phyloP scores from a whole-genome alignment of 2,888 invertebrate genomes.

The Lasioglossum morio region DNA sequence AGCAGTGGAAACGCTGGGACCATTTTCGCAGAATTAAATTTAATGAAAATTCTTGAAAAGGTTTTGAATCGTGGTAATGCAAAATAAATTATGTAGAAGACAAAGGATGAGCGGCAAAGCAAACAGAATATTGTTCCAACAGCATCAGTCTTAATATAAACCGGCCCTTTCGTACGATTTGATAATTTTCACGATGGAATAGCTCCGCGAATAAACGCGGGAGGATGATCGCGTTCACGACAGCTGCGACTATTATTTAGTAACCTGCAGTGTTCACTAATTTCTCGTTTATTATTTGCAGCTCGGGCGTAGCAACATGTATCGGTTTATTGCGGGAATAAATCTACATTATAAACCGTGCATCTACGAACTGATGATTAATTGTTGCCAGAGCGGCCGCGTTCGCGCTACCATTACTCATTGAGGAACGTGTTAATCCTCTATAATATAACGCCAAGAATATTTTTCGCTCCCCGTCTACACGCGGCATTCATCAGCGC shows the following conservation, averaged over 20 bases:
- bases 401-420: slow-evolving; percentile 49
- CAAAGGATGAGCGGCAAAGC: neutral
- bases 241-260: slow-evolving; percentile 22
- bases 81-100: neutral
- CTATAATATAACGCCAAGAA: slow-evolving; percentile 43
- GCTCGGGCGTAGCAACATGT: neutral
- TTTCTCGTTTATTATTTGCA: slow-evolving; percentile 39
- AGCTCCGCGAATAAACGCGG: neutral
- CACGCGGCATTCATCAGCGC: slow-evolving; percentile 24
- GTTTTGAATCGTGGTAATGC: neutral
- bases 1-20: neutral
- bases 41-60: neutral
- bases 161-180: neutral
- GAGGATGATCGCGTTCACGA: slow-evolving; percentile 1
- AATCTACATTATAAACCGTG: slow-evolving; percentile 48
- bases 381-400: slow-evolving; percentile 34
- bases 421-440: slow-evolving; percentile 61
- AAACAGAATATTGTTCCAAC: neutral
- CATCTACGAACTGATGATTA: slow-evolving; percentile 55
- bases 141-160: neutral
- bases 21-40: neutral
- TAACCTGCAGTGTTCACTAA: neutral
- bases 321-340: slow-evolving; percentile 39
- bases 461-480: slow-evolving; percentile 41
- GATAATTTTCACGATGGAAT: neutral